Evolutionary conservation across 2,888 invertebrate species (phyloP).

Genomic region (Eupithecia exiguata): DNA sequence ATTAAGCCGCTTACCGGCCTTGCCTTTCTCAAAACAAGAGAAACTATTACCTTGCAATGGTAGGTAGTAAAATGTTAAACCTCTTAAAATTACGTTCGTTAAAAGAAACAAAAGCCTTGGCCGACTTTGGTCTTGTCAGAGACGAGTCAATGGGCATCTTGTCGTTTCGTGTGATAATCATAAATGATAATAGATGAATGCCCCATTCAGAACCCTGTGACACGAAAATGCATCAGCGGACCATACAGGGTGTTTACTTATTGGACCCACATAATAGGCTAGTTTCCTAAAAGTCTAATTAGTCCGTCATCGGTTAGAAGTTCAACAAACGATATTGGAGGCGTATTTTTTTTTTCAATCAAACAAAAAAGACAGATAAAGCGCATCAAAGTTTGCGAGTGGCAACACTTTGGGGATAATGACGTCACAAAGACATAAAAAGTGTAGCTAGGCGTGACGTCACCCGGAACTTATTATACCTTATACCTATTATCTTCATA

Average conservation of each 20-base stretch:
- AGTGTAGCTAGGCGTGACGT: too few species aligned
- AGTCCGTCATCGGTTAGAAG: too few species aligned
- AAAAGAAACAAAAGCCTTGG: neutral
- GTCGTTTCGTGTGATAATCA: neutral
- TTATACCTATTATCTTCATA: too few species aligned
- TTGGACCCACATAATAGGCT: neutral
- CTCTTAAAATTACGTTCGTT: neutral
- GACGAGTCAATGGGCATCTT: slow-evolving; percentile 2
- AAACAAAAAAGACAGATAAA: too few species aligned
- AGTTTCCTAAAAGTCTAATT: too few species aligned
- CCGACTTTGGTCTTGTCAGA: slow-evolving; percentile 2
- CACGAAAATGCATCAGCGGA: neutral
- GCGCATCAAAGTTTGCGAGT: too few species aligned
- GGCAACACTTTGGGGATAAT: too few species aligned
- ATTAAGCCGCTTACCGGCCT: slow-evolving; percentile 1
- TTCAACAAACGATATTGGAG: too few species aligned
- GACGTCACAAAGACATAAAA: too few species aligned
- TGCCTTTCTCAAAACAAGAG: slow-evolving; percentile 3
- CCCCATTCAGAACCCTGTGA: neutral
- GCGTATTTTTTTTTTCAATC: too few species aligned
- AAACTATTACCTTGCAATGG: neutral
- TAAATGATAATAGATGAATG: slow-evolving; percentile 7
- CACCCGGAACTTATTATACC: too few species aligned
- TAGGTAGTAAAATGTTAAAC: neutral
- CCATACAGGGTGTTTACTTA: neutral